A percentile compares a stretch with the other conserved stretches of the same genome.
Conservation (phyloP, 2,797 vertebrate species). For the Tarsius wallacei region DNA sequence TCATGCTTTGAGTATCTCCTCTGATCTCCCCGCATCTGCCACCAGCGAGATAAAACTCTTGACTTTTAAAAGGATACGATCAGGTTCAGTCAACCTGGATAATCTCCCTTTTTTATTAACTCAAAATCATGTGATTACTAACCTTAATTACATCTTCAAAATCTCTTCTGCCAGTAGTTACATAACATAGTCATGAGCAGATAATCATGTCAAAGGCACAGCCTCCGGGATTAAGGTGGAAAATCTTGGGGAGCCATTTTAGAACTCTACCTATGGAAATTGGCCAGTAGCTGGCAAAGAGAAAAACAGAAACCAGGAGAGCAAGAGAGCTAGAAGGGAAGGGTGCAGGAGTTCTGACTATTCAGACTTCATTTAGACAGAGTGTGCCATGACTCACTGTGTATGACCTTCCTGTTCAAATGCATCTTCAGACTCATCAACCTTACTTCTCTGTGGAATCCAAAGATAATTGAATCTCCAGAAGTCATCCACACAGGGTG, state of each 20-base stretch:
- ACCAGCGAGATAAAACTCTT: not conserved
- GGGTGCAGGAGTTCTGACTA: not conserved
- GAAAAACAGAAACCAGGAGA: not conserved
- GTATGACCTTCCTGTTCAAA: not conserved
- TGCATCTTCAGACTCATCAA: no score
- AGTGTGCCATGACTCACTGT: no score
- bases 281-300: not conserved
- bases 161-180: not conserved
- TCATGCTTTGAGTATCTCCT: not conserved
- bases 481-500: not conserved
- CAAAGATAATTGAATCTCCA: not conserved
- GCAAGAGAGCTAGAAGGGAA: no score
- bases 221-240: not conserved
- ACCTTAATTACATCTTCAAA: slow-evolving; percentile 45
- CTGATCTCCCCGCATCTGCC: not conserved
- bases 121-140: not conserved
- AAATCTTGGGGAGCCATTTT: not conserved
- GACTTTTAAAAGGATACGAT: not conserved
- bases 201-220: not conserved
- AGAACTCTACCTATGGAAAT: not conserved
- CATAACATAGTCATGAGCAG: not conserved
- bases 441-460: not conserved
- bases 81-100: not conserved
- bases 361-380: no score
- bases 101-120: not conserved